Evolutionary conservation across 2,888 invertebrate genomes (phyloP), one percentile per base, ranked within the genome.

Genomic region (Bombylius discolor): DNA sequence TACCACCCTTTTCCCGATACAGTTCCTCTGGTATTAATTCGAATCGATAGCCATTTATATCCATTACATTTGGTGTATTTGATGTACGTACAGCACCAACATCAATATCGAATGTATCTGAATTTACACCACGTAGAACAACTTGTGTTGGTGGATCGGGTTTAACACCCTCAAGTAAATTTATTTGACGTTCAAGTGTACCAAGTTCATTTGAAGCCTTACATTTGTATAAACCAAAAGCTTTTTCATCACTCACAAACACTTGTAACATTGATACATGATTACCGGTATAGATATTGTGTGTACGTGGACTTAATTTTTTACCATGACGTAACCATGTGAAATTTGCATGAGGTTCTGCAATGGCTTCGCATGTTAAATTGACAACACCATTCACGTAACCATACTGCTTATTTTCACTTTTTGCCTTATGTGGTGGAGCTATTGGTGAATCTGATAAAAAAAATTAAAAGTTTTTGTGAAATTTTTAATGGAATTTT

Each of bases 321-420:
- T 70, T 66, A 59, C 67, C 65, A 57, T 68, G 66, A 55, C 69
- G 70, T 54, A 65, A 67, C 81, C 81, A 80, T 51, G 72, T 73
- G 62, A 80, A 80, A 51, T 71, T 74, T n/a, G 80, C 77, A 14
- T 74, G 70, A 1, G 81, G 81, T 64, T 78, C 78, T 6, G 78
- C 78, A 59, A 76, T 73, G 53, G 77, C 80, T 64, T 77, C 72
- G 69, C 83, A 83, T 13, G 78, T 78, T 57, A 84, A 72, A 66
- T 80, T 79, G 4, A 77, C 78, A 39, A 69, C 71, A 23, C 81
- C 81, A 47, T 76, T 77, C 51, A 79, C 63, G 53, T 71, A 74
- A 8, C 70, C 72, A 51, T 69, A 73, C 56, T 69, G 66, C 34
- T 65, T 65, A 7, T 65, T 62, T 56, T 67, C 66, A 9, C 67